Percentiles rank a stretch among this genome's conserved stretches.
Evolutionary conservation across 1,140 invertebrate genomes (phyloP).

Genomic region (Telenomus remus): DNA sequence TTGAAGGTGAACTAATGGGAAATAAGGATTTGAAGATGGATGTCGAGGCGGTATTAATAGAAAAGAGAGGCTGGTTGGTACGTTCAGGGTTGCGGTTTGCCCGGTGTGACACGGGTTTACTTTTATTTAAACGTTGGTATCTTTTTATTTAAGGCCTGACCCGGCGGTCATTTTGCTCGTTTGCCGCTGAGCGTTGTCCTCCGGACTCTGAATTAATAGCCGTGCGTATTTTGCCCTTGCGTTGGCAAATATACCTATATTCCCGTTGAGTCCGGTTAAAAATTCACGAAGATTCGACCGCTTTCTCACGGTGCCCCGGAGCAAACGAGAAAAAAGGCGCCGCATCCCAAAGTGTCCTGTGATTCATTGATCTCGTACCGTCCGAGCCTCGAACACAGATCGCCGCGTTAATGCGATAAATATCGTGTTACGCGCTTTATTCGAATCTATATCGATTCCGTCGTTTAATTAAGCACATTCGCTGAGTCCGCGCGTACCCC

Average conservation of each 20-base stretch:
- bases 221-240: constrained; percentile 66
- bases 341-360: constrained; percentile 58
- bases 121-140: constrained; percentile 74
- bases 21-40: constrained; percentile 4
- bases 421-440: constrained; percentile 59
- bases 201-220: constrained; percentile 71
- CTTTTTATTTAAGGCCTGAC: constrained; percentile 75
- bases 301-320: constrained; percentile 63
- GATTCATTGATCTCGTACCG: constrained; percentile 60
- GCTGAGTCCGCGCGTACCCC: not conserved
- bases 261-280: constrained; percentile 57
- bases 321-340: constrained; percentile 53
- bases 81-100: constrained; percentile 26
- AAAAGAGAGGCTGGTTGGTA: constrained; percentile 23
- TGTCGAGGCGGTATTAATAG: constrained; percentile 34
- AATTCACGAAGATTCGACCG: constrained; percentile 63
- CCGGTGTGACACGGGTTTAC: constrained; percentile 71
- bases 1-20: too few species aligned
- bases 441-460: constrained; percentile 56
- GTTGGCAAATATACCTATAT: constrained; percentile 64
- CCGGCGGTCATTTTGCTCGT: constrained; percentile 72
- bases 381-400: constrained; percentile 59
- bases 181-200: constrained; percentile 70
- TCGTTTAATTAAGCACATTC: constrained; percentile 58
- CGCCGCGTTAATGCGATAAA: constrained; percentile 60